phyloP scores from a whole-genome alignment of 2,888 invertebrate species.

The Catonia carolina region DNA sequence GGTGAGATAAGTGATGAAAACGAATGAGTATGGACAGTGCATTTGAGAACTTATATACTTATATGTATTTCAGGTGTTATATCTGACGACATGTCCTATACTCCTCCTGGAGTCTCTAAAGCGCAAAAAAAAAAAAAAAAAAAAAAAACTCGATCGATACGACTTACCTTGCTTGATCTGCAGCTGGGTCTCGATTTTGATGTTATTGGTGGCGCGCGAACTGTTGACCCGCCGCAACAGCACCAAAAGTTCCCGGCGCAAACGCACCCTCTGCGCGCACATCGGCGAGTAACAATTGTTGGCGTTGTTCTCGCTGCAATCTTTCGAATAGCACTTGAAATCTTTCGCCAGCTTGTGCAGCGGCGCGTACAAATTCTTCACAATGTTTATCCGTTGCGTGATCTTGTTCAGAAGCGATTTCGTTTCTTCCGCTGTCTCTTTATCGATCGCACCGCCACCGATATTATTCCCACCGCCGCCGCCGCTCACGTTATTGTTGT shows the following conservation, averaged over 20 bases:
- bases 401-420: slow-evolving; percentile 52
- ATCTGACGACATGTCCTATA: too few species aligned
- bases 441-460: too few species aligned
- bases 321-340: slow-evolving; percentile 63
- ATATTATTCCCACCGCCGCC: too few species aligned
- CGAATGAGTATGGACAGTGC: too few species aligned
- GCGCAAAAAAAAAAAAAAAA: too few species aligned
- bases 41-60: too few species aligned
- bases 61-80: too few species aligned
- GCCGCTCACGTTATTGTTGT: too few species aligned
- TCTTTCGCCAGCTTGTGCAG: slow-evolving; percentile 64
- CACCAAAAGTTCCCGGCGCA: slow-evolving; percentile 60
- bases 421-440: slow-evolving; percentile 6
- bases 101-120: too few species aligned
- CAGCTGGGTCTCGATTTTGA: slow-evolving; percentile 12
- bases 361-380: slow-evolving; percentile 62
- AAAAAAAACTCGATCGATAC: too few species aligned
- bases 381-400: slow-evolving; percentile 60
- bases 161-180: slow-evolving; percentile 17
- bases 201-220: slow-evolving; percentile 27
- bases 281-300: slow-evolving; percentile 70
- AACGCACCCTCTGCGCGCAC: slow-evolving; percentile 64
- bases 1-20: too few species aligned
- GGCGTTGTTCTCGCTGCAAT: slow-evolving; percentile 48
- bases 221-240: slow-evolving; percentile 42